These are phyloP conservation scores for Physocephala rufipes DNA, from an alignment of 2,888 invertebrate genomes.

Conservation along the genomic window DNA sequence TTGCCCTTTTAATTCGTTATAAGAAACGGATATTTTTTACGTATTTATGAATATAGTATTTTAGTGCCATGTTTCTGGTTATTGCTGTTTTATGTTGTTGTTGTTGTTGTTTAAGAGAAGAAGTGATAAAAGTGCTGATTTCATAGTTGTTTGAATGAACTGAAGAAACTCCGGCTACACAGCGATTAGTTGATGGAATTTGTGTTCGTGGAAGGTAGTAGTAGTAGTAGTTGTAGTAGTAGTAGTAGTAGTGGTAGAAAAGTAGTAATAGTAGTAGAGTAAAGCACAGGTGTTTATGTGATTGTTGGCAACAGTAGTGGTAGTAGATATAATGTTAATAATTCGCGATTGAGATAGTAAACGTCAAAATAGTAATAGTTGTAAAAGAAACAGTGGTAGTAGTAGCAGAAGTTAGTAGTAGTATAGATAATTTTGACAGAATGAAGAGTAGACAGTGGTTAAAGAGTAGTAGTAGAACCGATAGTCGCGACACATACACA, in stretches of 20 bases:
- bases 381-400: conserved; percentile 20
- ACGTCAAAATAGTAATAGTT: conserved; percentile 7
- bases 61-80: conserved; percentile 21
- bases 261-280: conserved; percentile 10
- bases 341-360: too few relatives aligned
- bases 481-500: too few relatives aligned
- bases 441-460: conserved; percentile 52
- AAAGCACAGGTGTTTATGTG: too few relatives aligned
- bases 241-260: conserved; percentile 19
- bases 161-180: conserved; percentile 33
- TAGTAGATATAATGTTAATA: not conserved
- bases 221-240: conserved; percentile 9
- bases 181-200: too few relatives aligned
- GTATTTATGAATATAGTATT: too few relatives aligned
- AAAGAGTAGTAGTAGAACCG: conserved; percentile 51
- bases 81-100: conserved; percentile 42
- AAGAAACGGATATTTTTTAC: not conserved
- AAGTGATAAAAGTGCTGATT: conserved; percentile 24
- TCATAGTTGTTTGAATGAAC: conserved; percentile 26
- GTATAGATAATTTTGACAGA: conserved; percentile 47
- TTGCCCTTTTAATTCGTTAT: too few relatives aligned
- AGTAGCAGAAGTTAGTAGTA: conserved; percentile 19
- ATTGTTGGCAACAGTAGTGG: conserved; percentile 14
- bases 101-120: conserved; percentile 36
- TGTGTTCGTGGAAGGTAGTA: not conserved